Conservation (phyloP, 2,888 invertebrate species). For the Chloromyia formosa region DNA sequence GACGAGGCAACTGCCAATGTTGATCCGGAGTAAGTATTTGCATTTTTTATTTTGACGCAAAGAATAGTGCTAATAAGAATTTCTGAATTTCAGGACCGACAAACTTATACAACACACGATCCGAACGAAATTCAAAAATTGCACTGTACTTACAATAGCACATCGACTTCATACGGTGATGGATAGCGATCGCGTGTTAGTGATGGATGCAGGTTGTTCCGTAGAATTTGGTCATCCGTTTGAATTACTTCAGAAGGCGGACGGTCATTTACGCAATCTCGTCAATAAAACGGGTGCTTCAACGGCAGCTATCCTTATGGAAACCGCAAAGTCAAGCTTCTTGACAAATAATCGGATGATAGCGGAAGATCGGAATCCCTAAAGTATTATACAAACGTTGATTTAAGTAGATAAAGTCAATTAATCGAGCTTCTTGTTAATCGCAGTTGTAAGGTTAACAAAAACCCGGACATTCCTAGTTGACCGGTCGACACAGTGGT, state of each 20-base stretch:
- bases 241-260: slow-evolving; percentile 66
- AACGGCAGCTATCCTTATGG: slow-evolving; percentile 66
- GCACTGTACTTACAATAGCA: slow-evolving; percentile 47
- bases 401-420: too few species aligned
- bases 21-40: slow-evolving; percentile 72
- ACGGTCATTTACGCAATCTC: slow-evolving; percentile 69
- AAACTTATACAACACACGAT: slow-evolving; percentile 37
- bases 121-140: slow-evolving; percentile 21
- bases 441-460: too few species aligned
- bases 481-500: too few species aligned
- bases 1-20: slow-evolving; percentile 87
- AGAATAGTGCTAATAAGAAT: neutral
- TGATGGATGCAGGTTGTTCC: slow-evolving; percentile 63
- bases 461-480: too few species aligned
- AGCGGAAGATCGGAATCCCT: neutral
- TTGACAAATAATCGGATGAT: neutral
- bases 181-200: slow-evolving; percentile 49
- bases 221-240: slow-evolving; percentile 79
- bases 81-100: slow-evolving; percentile 49
- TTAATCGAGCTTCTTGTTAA: too few species aligned
- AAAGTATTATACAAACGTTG: too few species aligned
- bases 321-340: slow-evolving; percentile 66
- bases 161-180: slow-evolving; percentile 51
- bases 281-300: slow-evolving; percentile 72
- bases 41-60: neutral